These are phyloP conservation scores for Hyperopisus bebe DNA, from an alignment of 2,113 vertebrate species.

Conservation along the genomic window DNA sequence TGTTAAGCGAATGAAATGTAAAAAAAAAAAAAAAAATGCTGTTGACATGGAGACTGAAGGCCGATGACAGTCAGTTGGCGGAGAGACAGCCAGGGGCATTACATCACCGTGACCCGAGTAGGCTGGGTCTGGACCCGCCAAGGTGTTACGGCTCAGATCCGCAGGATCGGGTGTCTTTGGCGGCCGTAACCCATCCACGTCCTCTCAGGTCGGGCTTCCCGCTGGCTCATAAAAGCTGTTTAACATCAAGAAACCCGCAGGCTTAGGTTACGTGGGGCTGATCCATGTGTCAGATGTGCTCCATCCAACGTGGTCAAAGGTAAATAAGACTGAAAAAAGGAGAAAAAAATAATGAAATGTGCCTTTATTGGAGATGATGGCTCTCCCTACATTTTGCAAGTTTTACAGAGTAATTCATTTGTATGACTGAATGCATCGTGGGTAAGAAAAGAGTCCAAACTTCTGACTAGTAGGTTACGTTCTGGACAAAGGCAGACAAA, in stretches of 20 bases:
- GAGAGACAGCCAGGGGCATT: slow-evolving; percentile 49
- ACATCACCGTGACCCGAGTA: slow-evolving; percentile 61
- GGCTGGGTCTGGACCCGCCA: slow-evolving; percentile 49
- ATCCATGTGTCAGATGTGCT: slow-evolving; percentile 49
- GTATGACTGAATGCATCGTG: neutral
- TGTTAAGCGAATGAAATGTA: neutral
- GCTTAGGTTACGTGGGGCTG: slow-evolving; percentile 39
- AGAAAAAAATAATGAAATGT: neutral
- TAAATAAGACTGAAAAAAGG: slow-evolving; percentile 31
- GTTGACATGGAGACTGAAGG: slow-evolving; percentile 32
- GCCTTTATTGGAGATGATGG: neutral
- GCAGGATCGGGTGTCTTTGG: slow-evolving; percentile 17
- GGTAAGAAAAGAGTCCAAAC: neutral
- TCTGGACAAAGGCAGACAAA: neutral
- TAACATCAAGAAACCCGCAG: slow-evolving; percentile 47
- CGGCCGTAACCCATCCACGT: slow-evolving; percentile 42
- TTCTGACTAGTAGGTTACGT: neutral
- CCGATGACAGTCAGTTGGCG: slow-evolving; percentile 59
- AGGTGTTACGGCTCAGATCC: neutral
- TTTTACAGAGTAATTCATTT: neutral
- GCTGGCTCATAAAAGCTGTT: slow-evolving; percentile 46
- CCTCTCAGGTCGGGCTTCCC: slow-evolving; percentile 37
- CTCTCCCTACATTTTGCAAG: neutral
- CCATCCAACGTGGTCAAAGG: slow-evolving; percentile 26
- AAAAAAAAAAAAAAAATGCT: neutral